A percentile compares a stretch with the other conserved stretches of the same genome.
Conservation (phyloP, 2,888 invertebrate genomes). For the Agrochola macilenta region DNA sequence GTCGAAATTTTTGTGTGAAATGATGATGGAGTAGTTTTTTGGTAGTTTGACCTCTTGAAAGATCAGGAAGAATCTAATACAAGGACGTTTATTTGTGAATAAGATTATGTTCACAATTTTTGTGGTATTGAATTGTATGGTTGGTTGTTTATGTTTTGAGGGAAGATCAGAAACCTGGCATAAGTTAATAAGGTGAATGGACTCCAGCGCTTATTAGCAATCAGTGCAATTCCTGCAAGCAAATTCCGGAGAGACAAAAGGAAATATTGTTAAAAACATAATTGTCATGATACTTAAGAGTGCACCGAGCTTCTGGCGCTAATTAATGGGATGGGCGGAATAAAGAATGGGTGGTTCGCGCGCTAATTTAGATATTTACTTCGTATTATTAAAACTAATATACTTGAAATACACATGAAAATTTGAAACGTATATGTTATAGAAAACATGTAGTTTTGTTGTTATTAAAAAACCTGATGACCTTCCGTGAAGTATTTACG, state of each 20-base stretch:
- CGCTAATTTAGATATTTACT: too few species aligned
- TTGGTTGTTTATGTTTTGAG: not conserved
- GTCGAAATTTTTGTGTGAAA: conserved; percentile 59
- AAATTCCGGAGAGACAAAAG: not conserved
- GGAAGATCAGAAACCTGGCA: not conserved
- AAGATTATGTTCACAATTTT: not conserved
- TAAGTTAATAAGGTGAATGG: not conserved
- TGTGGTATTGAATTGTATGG: not conserved
- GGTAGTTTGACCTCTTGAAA: conserved; percentile 51
- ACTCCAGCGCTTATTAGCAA: not conserved
- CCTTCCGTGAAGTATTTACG: too few species aligned
- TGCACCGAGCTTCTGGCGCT: too few species aligned
- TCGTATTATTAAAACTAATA: too few species aligned
- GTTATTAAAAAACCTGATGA: too few species aligned
- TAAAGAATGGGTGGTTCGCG: too few species aligned
- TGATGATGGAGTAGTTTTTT: conserved; percentile 56
- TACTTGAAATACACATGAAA: too few species aligned
- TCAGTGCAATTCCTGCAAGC: not conserved
- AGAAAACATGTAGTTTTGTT: too few species aligned
- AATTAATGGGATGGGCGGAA: too few species aligned
- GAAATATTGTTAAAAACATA: not conserved
- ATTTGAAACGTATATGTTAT: too few species aligned
- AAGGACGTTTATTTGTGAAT: conserved; percentile 19
- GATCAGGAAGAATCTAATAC: conserved; percentile 40
- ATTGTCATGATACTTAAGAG: not conserved